Percentiles rank a stretch among this genome's conserved stretches.
Evolutionary conservation across 30 jellyfish, hydroid and myxozoan species (phyloP).

Genomic region (Chironex yamaguchii): DNA sequence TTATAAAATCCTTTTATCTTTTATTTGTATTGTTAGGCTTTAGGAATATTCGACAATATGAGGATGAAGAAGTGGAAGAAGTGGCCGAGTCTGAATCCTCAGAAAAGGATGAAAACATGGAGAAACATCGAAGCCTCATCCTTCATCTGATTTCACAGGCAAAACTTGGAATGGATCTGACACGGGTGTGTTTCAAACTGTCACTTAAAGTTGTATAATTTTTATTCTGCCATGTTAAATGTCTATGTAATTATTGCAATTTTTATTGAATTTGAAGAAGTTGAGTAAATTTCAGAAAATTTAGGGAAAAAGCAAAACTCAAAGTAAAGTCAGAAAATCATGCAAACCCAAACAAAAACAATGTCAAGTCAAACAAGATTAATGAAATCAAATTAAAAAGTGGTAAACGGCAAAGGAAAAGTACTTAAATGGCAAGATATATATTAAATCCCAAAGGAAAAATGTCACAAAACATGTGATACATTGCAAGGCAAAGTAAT

Average conservation of each 20-base stretch:
- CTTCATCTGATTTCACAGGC: conserved; percentile 87
- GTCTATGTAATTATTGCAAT: background rate
- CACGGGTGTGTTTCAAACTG: conserved; percentile 75
- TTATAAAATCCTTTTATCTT: background rate
- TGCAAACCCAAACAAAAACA: too few relatives aligned
- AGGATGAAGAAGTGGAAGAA: conserved; percentile 76
- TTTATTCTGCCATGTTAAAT: background rate
- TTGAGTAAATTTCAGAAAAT: too few relatives aligned
- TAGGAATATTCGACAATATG: conserved; percentile 67
- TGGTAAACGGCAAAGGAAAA: too few relatives aligned
- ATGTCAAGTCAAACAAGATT: too few relatives aligned
- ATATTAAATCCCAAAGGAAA: too few relatives aligned
- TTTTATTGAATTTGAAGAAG: too few relatives aligned
- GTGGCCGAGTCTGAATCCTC: conserved; percentile 35
- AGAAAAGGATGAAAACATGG: conserved; percentile 86
- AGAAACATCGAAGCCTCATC: conserved; percentile 83
- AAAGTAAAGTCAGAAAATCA: too few relatives aligned
- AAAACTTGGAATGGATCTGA: conserved; percentile 96
- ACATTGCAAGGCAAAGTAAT: too few relatives aligned
- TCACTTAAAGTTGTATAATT: background rate
- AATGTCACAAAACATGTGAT: too few relatives aligned
- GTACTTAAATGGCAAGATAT: too few relatives aligned
- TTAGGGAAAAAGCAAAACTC: too few relatives aligned
- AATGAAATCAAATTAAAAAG: too few relatives aligned
- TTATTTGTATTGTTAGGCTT: conserved; percentile 30